A percentile compares a stretch with the other conserved stretches of the same genome.
phyloP scores from a whole-genome alignment of 2,113 vertebrate genomes.

The Aptenodytes forsteri region DNA sequence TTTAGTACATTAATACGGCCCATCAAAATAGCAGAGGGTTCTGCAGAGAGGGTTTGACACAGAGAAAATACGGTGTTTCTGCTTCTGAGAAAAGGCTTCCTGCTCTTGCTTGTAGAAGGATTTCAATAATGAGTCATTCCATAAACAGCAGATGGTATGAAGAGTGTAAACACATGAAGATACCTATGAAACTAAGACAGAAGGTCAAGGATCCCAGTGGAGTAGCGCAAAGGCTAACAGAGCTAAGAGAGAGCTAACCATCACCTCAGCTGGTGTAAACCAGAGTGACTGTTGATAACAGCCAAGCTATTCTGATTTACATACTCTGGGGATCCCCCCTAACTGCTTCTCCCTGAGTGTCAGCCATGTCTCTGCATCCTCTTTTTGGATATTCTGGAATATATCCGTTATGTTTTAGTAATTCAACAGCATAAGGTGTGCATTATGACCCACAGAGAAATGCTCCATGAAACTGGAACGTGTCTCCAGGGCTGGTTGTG shows the following conservation, averaged over 20 bases:
- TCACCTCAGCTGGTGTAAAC: not conserved
- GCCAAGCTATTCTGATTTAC: not conserved
- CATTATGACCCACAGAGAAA: not conserved
- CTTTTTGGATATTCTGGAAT: not conserved
- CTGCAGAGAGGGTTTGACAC: not conserved
- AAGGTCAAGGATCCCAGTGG: not conserved
- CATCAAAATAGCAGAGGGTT: not conserved
- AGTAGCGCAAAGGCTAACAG: not conserved
- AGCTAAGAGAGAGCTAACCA: not conserved
- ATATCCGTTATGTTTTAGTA: not conserved
- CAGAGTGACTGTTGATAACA: not conserved
- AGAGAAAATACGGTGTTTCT: not conserved
- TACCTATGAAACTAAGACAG: not conserved
- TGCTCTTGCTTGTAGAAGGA: not conserved
- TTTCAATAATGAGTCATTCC: constrained; percentile 11
- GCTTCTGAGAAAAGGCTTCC: not conserved
- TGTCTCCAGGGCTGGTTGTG: not conserved
- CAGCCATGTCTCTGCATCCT: not conserved
- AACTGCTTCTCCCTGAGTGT: not conserved
- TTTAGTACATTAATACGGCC: not conserved
- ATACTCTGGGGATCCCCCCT: not conserved
- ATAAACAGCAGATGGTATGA: constrained; percentile 29
- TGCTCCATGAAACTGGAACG: not conserved
- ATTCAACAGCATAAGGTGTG: not conserved
- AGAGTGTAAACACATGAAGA: constrained; percentile 21